These are phyloP conservation scores for Stenurella melanura DNA, from an alignment of 2,888 invertebrate genomes.

Conservation along the genomic window DNA sequence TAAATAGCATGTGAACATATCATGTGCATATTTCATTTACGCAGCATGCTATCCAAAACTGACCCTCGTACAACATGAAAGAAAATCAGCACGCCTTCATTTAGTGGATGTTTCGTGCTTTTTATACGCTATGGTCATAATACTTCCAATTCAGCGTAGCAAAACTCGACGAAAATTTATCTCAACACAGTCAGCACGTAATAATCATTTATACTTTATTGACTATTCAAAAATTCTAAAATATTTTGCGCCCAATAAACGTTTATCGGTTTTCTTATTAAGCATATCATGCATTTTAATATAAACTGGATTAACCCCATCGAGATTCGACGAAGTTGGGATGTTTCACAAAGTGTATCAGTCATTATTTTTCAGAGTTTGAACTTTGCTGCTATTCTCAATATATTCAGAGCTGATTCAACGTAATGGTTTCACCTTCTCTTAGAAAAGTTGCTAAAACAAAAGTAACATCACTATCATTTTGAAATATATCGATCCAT, in stretches of 20 bases:
- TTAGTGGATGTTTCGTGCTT: background rate
- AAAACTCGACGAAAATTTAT: background rate
- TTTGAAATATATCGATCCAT: too few species aligned
- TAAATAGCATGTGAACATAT: background rate
- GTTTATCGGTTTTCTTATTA: too few species aligned
- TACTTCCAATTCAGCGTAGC: background rate
- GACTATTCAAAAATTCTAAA: background rate
- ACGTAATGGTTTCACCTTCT: too few species aligned
- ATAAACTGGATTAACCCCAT: too few species aligned
- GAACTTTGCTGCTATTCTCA: too few species aligned
- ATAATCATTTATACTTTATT: background rate
- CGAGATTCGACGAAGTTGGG: too few species aligned
- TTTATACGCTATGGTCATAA: background rate
- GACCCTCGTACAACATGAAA: background rate
- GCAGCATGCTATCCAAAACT: background rate
- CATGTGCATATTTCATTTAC: background rate
- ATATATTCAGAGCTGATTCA: too few species aligned
- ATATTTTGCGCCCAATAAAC: background rate
- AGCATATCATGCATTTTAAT: too few species aligned
- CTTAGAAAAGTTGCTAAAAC: too few species aligned
- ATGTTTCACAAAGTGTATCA: too few species aligned
- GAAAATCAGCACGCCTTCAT: constrained; percentile 1
- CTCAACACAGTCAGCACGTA: background rate
- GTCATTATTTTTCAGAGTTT: too few species aligned
- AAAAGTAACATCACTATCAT: too few species aligned